A percentile compares a stretch with the other conserved stretches of the same genome.
Evolutionary conservation across 2,113 vertebrate species (phyloP).

Genomic region (Upupa epops): DNA sequence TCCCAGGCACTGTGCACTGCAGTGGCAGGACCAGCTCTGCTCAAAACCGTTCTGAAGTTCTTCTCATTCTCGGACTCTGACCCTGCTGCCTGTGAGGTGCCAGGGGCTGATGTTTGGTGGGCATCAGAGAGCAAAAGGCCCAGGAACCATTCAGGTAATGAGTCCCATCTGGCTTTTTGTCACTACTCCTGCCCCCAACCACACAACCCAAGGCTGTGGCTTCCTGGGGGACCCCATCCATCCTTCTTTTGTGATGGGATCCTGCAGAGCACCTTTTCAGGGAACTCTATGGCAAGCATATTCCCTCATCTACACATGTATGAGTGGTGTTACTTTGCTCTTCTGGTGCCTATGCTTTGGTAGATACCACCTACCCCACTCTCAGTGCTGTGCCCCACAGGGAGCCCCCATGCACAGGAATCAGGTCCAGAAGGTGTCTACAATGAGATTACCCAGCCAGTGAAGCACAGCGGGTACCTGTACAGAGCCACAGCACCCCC

Average conservation of each 20-base stretch:
- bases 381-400: background rate
- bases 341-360: rapidly evolving
- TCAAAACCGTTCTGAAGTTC: constrained; percentile 90
- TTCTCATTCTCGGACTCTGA: constrained; percentile 80
- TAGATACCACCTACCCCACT: rapidly evolving
- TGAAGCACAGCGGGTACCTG: constrained; percentile 85
- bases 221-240: background rate
- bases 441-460: constrained; percentile 90
- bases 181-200: background rate
- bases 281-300: background rate
- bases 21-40: constrained; percentile 85
- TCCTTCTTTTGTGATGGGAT: background rate
- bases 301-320: background rate
- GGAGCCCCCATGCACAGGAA: background rate
- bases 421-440: constrained; percentile 76
- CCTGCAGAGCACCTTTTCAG: background rate
- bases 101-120: background rate
- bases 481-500: constrained; percentile 76
- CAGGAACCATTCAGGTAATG: background rate
- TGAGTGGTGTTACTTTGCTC: background rate
- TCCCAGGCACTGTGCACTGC: constrained; percentile 85
- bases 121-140: background rate
- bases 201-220: rapidly evolving
- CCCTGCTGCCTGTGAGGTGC: background rate
- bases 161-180: background rate